A percentile compares a stretch with the other conserved stretches of the same genome.
Evolutionary conservation across 1,140 invertebrate genomes (phyloP).

Genomic region (Drosophila ercepeae): DNA sequence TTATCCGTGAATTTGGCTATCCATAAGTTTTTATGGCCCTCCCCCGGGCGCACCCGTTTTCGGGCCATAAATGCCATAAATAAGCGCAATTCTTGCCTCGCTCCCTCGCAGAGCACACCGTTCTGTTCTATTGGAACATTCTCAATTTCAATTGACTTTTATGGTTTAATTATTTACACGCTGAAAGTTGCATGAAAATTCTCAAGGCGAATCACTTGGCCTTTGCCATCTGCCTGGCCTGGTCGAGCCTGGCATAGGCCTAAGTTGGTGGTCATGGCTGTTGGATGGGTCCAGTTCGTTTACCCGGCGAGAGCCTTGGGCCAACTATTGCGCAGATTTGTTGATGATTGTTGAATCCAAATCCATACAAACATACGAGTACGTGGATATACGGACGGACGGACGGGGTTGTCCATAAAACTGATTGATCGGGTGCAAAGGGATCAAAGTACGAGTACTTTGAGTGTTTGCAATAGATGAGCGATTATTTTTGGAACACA

Average conservation of each 20-base stretch:
- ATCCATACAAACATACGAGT: constrained; percentile 3
- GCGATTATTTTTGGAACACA: not conserved
- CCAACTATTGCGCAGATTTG: constrained; percentile 46
- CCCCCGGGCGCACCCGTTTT: not conserved
- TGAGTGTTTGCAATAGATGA: not conserved
- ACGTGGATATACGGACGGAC: not conserved
- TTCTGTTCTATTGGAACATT: constrained; percentile 7
- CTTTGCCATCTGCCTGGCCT: constrained; percentile 1
- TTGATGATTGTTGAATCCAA: constrained; percentile 32
- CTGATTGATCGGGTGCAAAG: constrained; percentile 18
- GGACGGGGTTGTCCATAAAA: constrained; percentile 6
- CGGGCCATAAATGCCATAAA: constrained; percentile 40
- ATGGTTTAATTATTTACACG: constrained; percentile 71
- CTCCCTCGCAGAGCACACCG: constrained; percentile 4
- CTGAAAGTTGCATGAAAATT: constrained; percentile 65
- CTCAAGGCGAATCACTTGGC: constrained; percentile 50
- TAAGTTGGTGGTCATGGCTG: constrained; percentile 64
- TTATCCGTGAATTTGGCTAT: constrained; percentile 70
- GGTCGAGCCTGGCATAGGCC: not conserved
- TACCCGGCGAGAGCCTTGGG: constrained; percentile 57
- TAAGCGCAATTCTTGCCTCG: constrained; percentile 18
- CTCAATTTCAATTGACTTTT: constrained; percentile 54
- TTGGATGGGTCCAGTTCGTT: constrained; percentile 51
- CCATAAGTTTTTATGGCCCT: constrained; percentile 59
- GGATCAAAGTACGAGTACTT: constrained; percentile 20